Conservation (phyloP, 2,888 invertebrate genomes). For the Argyra leucocephala region DNA sequence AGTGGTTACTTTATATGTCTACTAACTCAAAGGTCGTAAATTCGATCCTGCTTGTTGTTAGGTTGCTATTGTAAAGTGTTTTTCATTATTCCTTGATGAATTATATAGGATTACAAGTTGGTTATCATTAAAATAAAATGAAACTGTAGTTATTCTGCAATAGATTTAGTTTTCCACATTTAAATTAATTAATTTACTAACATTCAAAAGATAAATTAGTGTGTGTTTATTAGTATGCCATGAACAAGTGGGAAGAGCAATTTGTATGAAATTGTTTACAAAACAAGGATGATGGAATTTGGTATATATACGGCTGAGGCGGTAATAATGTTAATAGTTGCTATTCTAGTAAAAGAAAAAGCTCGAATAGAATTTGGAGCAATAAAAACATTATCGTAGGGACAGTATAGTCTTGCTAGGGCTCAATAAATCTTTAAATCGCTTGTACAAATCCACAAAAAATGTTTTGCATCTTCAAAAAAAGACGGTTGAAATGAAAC, state of each 20-base stretch:
- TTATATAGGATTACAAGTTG: no score
- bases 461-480: conserved; percentile 87
- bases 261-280: conserved; percentile 98
- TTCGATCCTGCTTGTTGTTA: no score
- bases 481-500: conserved; percentile 69
- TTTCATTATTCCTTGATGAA: no score
- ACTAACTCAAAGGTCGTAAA: no score
- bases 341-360: conserved; percentile 97
- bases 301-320: conserved; percentile 98
- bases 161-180: no score
- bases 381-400: conserved; percentile 71
- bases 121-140: no score
- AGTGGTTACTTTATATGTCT: no score
- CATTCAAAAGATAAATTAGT: no score
- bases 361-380: conserved; percentile 95
- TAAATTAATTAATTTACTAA: no score
- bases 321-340: conserved; percentile 97
- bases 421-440: conserved; percentile 99
- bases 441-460: conserved; percentile 98
- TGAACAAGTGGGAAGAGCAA: conserved; percentile 95
- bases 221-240: no score
- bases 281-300: conserved; percentile 99
- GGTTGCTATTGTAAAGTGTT: no score
- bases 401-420: conserved; percentile 91
- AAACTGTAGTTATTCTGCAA: no score